Conservation (phyloP, 2,888 invertebrate species). For the Drosophila ustulata region DNA sequence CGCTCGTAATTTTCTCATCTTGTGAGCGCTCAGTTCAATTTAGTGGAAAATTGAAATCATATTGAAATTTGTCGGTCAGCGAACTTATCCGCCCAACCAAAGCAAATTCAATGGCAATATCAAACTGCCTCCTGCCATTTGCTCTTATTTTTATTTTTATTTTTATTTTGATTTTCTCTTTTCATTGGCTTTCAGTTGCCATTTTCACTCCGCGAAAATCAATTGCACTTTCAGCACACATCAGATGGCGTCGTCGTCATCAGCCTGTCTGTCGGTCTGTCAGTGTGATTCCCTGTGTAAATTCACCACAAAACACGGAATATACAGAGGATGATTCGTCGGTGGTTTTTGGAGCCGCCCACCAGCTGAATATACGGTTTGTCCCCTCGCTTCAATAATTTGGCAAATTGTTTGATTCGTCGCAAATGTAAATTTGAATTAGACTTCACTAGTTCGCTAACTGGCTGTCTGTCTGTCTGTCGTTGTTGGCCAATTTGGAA, state of each 20-base stretch:
- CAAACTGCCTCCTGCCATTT: conserved; percentile 28
- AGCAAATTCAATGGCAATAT: conserved; percentile 49
- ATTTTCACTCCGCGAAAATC: conserved; percentile 43
- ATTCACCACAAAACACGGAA: conserved; percentile 40
- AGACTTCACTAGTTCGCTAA: conserved; percentile 21
- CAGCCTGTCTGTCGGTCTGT: too few species aligned
- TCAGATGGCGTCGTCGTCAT: conserved; percentile 3
- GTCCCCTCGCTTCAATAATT: conserved; percentile 51
- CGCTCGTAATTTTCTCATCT: conserved; percentile 65
- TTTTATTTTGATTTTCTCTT: neutral
- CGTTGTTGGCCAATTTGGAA: conserved; percentile 10
- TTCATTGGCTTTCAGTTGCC: neutral
- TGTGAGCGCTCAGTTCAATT: conserved; percentile 66
- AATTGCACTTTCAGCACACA: conserved; percentile 59
- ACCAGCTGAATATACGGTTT: conserved; percentile 48
- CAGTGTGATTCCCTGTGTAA: conserved; percentile 3
- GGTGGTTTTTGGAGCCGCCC: conserved; percentile 42
- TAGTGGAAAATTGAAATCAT: conserved; percentile 73
- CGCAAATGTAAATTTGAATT: conserved; percentile 53
- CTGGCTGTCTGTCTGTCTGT: neutral
- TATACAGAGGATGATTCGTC: conserved; percentile 42
- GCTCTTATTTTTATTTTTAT: conserved; percentile 7
- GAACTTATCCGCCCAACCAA: conserved; percentile 39
- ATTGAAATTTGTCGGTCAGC: conserved; percentile 69
- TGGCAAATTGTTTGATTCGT: conserved; percentile 45